A percentile compares a stretch with the other conserved stretches of the same genome.
These are phyloP conservation scores for Aldabrachelys gigantea DNA, from an alignment of 2,113 vertebrate genomes.

Conservation along the genomic window DNA sequence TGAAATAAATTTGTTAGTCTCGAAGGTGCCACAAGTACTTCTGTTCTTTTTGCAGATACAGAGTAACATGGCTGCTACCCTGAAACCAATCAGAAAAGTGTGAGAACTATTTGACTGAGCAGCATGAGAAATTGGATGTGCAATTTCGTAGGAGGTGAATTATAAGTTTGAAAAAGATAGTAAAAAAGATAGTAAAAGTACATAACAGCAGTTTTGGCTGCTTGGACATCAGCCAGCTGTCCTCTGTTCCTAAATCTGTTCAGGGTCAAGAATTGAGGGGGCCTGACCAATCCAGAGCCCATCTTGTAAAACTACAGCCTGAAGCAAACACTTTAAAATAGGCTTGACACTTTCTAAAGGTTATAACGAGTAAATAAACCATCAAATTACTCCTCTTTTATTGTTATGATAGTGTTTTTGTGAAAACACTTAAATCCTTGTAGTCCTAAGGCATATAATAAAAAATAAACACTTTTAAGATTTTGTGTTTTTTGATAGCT, in stretches of 20 bases:
- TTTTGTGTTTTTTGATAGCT: slow-evolving; percentile 64
- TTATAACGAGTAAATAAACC: slow-evolving; percentile 91
- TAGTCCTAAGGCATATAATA: slow-evolving; percentile 91
- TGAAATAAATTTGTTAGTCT: too few species aligned
- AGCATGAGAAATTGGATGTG: slow-evolving; percentile 69
- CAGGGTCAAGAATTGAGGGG: slow-evolving; percentile 84
- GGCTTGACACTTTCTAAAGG: slow-evolving; percentile 90
- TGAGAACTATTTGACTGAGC: slow-evolving; percentile 65
- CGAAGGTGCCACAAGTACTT: too few species aligned
- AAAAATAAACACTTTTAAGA: slow-evolving; percentile 83
- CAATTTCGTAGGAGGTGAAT: slow-evolving; percentile 79
- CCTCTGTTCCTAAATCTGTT: slow-evolving; percentile 84
- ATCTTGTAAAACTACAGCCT: slow-evolving; percentile 90
- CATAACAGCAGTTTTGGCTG: slow-evolving; percentile 75
- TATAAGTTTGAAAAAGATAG: slow-evolving; percentile 78
- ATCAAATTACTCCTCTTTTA: slow-evolving; percentile 92
- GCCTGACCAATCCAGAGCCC: slow-evolving; percentile 85
- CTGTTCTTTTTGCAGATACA: too few species aligned
- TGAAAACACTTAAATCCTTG: slow-evolving; percentile 85
- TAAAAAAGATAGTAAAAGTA: slow-evolving; percentile 79
- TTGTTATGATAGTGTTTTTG: slow-evolving; percentile 88
- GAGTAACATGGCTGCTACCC: too few species aligned
- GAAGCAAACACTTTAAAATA: slow-evolving; percentile 88
- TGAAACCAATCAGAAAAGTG: slow-evolving; percentile 46
- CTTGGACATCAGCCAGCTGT: slow-evolving; percentile 78